These are phyloP conservation scores for Choristoneura rosaceana DNA, from an alignment of 2,888 invertebrate species.

Conservation along the genomic window DNA sequence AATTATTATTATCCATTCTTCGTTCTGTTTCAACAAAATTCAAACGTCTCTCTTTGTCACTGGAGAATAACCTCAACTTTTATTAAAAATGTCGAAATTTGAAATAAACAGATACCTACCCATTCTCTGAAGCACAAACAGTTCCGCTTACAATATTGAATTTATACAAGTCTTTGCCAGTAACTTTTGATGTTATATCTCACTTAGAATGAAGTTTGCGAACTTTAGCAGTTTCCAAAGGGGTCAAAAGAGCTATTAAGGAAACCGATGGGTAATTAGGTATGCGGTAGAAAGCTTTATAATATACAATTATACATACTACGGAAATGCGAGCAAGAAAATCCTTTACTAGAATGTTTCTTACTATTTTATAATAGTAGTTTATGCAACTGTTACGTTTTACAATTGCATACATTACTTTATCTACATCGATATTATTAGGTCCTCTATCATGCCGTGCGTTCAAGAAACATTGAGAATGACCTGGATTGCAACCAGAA, in stretches of 20 bases:
- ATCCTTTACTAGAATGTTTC: not conserved
- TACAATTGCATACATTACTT: no score
- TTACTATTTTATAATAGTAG: not conserved
- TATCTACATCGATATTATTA: no score
- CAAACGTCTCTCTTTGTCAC: no score
- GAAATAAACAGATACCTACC: not conserved
- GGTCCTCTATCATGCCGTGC: no score
- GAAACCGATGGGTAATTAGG: slow-evolving; percentile 28
- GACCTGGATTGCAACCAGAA: no score
- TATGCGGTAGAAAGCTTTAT: slow-evolving; percentile 23
- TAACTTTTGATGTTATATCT: slow-evolving; percentile 22
- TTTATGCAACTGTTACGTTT: no score
- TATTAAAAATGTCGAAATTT: no score
- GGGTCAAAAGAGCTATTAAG: slow-evolving; percentile 36
- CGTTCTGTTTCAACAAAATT: no score
- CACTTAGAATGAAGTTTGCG: slow-evolving; percentile 26
- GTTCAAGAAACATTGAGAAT: no score
- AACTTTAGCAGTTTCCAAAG: slow-evolving; percentile 37
- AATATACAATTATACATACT: not conserved
- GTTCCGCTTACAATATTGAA: slow-evolving; percentile 16
- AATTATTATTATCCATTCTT: no score
- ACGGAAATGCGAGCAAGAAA: slow-evolving; percentile 4
- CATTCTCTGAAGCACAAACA: not conserved
- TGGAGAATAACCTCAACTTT: no score
- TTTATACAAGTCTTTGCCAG: slow-evolving; percentile 23